phyloP scores from a whole-genome alignment of 1,140 invertebrate species.

The Drosophila leontia region DNA sequence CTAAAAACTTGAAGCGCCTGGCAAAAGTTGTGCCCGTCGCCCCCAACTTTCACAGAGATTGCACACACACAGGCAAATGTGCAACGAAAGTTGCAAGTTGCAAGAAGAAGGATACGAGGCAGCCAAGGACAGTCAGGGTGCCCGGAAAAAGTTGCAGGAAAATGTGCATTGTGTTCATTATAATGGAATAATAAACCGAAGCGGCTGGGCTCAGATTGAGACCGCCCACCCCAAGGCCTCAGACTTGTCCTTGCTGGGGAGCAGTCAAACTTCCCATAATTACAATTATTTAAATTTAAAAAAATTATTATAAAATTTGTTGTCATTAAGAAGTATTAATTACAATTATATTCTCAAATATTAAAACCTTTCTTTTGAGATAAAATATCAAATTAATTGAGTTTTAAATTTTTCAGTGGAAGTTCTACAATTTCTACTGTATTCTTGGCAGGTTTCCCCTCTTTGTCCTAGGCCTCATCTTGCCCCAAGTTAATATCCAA shows the following conservation, averaged over 20 bases:
- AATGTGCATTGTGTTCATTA: constrained; percentile 80
- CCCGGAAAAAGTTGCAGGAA: constrained; percentile 67
- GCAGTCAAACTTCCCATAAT: constrained; percentile 16
- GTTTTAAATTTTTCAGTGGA: neutral
- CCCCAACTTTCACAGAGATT: constrained; percentile 52
- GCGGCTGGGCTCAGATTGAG: constrained; percentile 51
- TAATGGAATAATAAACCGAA: constrained; percentile 81
- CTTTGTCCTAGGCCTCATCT: constrained; percentile 17
- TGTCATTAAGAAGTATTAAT: too few species aligned
- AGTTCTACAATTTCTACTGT: constrained; percentile 8
- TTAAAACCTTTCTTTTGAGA: neutral
- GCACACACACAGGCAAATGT: constrained; percentile 73
- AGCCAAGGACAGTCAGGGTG: constrained; percentile 40
- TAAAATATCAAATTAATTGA: neutral
- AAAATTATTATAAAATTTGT: neutral
- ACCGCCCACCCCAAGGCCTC: neutral
- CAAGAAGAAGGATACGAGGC: constrained; percentile 30
- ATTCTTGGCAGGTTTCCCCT: constrained; percentile 31
- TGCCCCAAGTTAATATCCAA: constrained; percentile 37
- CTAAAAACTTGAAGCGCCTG: constrained; percentile 67
- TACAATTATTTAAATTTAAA: neutral
- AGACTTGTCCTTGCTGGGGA: constrained; percentile 16
- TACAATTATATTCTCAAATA: neutral
- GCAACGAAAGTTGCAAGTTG: constrained; percentile 67
- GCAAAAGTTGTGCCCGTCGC: constrained; percentile 55